Base-by-base conservation (phyloP, 2,797 vertebrate species). In the Diplodus sargus region DNA sequence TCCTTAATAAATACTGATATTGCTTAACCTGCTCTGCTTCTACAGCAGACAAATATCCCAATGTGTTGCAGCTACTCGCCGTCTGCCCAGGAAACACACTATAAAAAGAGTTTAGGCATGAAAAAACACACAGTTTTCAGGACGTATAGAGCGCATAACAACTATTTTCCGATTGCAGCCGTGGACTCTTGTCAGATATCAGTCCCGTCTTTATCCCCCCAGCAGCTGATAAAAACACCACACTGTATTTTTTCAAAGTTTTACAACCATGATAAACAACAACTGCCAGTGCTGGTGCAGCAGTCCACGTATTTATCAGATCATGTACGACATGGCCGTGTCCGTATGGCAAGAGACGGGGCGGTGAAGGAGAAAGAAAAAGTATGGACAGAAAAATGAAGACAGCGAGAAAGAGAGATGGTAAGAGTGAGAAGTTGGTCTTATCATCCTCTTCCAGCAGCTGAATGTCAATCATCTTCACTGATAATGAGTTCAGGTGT, bases 401-500 rank as follows among this genome's bases (percentile, higher is more conserved):
- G 30, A 71, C 18, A 12, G 17, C 39, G 3, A 47, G 20, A 70
- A 43, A 49, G 22, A 52, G 15, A 68, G 47, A 63, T 23, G 56
- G 58, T 23, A 52, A n/a, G 61, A 65, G 57, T 9, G 25, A 47
- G 61, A 79, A 58, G 45, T 3, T 22, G 34, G 42, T 43, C 66
- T 85, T 85, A 85, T 87, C 81, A 49, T 66, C 62, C 42, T 68
- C 49, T 49, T 59, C 63, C 72, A 70, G 73, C 76, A 86, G 63
- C 74, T 81, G 64, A 57, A 78, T 83, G 79, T 84, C 82, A 85
- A 74, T 79, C 79, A 74, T 80, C 63, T 76, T 47, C 54, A 48
- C 74, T 61, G 74, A 85, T 79, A 82, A 64, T 80, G 22, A 64
- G 30, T 53, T 28, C 30, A 68, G 43, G 49, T 20, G 28, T 66